Evolutionary conservation across 2,797 vertebrate genomes (phyloP), one percentile per base, ranked within the genome.

Genomic region (Loris lydekkerianus): DNA sequence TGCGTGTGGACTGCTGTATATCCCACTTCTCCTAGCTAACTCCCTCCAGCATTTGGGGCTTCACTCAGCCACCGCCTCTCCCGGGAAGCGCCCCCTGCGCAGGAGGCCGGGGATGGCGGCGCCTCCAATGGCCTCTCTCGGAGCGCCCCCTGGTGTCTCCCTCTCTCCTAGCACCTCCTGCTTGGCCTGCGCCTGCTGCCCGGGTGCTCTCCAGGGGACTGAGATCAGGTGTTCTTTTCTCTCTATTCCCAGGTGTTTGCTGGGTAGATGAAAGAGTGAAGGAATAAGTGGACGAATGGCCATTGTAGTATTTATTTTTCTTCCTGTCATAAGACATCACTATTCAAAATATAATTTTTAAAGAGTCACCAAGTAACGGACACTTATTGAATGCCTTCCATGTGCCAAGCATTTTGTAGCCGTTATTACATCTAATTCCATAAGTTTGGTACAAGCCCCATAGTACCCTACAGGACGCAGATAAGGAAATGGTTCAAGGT

Each of bases 261-360:
- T 56, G n/a, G 78, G 46, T 67, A 88, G 14, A 49, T 85, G 17
- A 77, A 80, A 86, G 34, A 34, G 9, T 53, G 37, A 70, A 85
- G 61, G 17, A 67, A 34, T 23, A 43, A 40, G 40, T 15, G 10
- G 7, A 73, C 43, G 17, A 40, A 58, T n/a, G 37, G 37, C 31
- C 88, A 23, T 17, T 34, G 43, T 29, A 43, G 20, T 70, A 80
- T 72, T 72, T 90, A 25, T 70, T 69, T 31, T 53, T 1, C 2
- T 49, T n/a, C 20, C 13, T 37, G 17, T 53, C 34, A n/a, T 5
- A 18, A 91, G 85, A 29, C 15, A 53, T 40, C 23, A 70, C 40
- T 7, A 46, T 60, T 56, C 72, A 63, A 80, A 73, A 43, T 23
- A 27, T 10, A 63, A 40, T 43, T 91, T 85, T 61, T 63, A 63